Evolutionary conservation across 2,888 invertebrate genomes (phyloP).

Genomic region (Drosophila antonietae): DNA sequence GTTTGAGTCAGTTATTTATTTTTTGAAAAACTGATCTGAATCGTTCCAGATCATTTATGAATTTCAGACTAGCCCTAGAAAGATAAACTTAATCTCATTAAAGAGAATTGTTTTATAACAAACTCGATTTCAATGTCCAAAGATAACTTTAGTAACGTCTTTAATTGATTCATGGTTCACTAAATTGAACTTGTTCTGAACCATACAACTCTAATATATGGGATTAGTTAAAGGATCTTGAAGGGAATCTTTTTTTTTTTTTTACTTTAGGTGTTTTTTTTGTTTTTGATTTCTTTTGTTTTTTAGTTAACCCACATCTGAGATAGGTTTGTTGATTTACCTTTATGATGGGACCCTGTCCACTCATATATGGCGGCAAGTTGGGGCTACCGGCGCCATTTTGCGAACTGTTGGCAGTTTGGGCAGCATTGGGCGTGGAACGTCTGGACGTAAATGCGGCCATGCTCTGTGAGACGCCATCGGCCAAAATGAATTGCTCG

Average conservation of each 20-base stretch:
- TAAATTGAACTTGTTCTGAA: constrained; percentile 7
- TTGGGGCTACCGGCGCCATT: constrained; percentile 84
- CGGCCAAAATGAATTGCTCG: constrained; percentile 99
- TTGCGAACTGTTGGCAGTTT: constrained; percentile 78
- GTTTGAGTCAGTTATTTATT: not conserved
- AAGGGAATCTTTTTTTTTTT: not conserved
- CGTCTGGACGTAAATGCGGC: constrained; percentile 98
- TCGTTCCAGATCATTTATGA: not conserved
- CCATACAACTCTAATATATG: not conserved
- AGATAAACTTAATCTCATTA: too few relatives aligned
- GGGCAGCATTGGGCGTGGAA: constrained; percentile 91
- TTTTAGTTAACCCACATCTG: constrained; percentile 39
- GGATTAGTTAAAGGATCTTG: constrained; percentile 23
- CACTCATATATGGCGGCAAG: constrained; percentile 85
- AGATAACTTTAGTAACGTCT: not conserved
- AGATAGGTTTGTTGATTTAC: constrained; percentile 86
- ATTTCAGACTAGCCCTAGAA: too few relatives aligned
- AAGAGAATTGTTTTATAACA: not conserved
- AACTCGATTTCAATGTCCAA: not conserved
- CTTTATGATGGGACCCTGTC: constrained; percentile 97
- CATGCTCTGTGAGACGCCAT: constrained; percentile 99
- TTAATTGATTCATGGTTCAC: not conserved
- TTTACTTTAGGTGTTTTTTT: constrained; percentile 18
- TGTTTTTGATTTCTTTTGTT: constrained; percentile 23
- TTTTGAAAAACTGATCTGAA: not conserved